These are phyloP conservation scores for Pristionchus pacificus DNA, from an alignment of 1,140 invertebrate species.

Conservation along the genomic window DNA sequence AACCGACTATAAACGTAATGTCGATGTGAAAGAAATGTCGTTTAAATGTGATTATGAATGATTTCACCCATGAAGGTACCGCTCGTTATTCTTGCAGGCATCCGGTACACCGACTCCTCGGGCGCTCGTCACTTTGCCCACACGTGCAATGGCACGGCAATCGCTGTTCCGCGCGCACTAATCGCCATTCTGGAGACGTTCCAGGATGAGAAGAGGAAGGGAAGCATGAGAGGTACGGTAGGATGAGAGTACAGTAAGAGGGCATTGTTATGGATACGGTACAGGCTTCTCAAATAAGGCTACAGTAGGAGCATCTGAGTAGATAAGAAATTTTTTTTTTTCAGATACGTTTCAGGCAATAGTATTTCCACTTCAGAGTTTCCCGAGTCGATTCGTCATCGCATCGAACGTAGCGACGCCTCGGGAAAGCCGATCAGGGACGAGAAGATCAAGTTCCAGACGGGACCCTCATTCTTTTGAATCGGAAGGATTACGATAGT, in stretches of 20 bases:
- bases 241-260: too few species aligned
- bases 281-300: too few species aligned
- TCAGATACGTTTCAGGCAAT: too few species aligned
- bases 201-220: conserved; percentile 19
- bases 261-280: too few species aligned
- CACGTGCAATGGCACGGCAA: conserved; percentile 53
- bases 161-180: conserved; percentile 46
- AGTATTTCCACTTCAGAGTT: neutral
- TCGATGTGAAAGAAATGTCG: too few species aligned
- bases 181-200: conserved; percentile 52
- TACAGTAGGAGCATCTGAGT: too few species aligned
- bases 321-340: too few species aligned
- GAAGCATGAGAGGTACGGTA: neutral
- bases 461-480: neutral
- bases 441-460: neutral
- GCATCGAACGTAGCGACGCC: neutral
- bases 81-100: conserved; percentile 10
- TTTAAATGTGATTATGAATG: too few species aligned
- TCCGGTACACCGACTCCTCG: conserved; percentile 15
- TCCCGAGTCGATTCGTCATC: neutral
- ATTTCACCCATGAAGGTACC: conserved; percentile 4
- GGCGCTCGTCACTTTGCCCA: conserved; percentile 33
- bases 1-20: too few species aligned
- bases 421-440: neutral
- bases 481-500: too few species aligned